phyloP scores from a whole-genome alignment of 2,888 invertebrate genomes.

The Liopterus haemorrhoidalis region DNA sequence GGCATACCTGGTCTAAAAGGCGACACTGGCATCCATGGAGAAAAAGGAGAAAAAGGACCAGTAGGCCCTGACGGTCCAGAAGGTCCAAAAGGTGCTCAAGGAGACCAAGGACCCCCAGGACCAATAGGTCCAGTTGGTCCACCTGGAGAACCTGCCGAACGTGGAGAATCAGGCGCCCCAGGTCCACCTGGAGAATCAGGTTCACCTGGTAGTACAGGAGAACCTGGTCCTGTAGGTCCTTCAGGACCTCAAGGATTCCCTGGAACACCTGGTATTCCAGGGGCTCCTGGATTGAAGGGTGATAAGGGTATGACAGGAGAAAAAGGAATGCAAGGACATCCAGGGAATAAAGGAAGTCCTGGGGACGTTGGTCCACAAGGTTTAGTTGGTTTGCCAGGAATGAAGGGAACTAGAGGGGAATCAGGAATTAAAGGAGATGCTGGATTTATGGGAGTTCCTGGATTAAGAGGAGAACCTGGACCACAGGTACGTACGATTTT shows the following conservation, averaged over 20 bases:
- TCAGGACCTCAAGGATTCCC: constrained; percentile 65
- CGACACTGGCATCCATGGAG: constrained; percentile 59
- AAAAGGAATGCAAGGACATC: constrained; percentile 68
- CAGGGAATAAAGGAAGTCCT: constrained; percentile 54
- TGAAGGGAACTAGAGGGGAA: constrained; percentile 71
- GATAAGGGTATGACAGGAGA: constrained; percentile 64
- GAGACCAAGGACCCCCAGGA: constrained; percentile 75
- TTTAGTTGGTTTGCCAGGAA: constrained; percentile 56
- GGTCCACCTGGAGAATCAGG: constrained; percentile 67
- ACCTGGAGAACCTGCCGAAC: constrained; percentile 74
- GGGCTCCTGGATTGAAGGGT: constrained; percentile 61
- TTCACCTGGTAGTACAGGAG: constrained; percentile 67
- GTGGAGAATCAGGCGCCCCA: constrained; percentile 69
- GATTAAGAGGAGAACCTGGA: constrained; percentile 70
- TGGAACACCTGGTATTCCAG: constrained; percentile 61
- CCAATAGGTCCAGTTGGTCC: constrained; percentile 67
- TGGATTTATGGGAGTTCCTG: constrained; percentile 70
- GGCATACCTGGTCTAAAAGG: constrained; percentile 68
- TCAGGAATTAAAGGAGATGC: constrained; percentile 68
- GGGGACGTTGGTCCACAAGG: constrained; percentile 62
- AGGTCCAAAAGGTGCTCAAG: constrained; percentile 61
- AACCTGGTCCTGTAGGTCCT: constrained; percentile 65
- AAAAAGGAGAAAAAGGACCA: constrained; percentile 70
- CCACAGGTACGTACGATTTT: constrained; percentile 51
- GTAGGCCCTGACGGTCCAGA: constrained; percentile 66